These are phyloP conservation scores for Paratrypauchen microcephalus DNA, from an alignment of 2,797 vertebrate genomes.

Conservation along the genomic window DNA sequence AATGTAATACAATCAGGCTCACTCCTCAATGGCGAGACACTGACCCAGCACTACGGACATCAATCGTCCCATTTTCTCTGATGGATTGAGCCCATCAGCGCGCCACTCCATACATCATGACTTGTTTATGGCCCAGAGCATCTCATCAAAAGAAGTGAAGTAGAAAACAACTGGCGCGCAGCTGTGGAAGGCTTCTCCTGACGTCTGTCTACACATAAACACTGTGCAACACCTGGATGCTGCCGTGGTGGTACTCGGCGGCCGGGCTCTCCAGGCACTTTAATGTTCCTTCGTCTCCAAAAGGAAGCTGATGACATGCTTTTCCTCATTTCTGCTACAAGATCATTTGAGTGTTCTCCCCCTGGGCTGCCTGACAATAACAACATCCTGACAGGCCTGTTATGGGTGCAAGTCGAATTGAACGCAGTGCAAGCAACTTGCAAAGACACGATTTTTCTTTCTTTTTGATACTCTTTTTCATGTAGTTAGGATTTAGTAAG, in stretches of 20 bases:
- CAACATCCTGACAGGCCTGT: slow-evolving; percentile 65
- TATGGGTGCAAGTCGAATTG: slow-evolving; percentile 61
- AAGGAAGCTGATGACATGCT: slow-evolving; percentile 63
- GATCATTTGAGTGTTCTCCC: slow-evolving; percentile 63
- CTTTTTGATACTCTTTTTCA: slow-evolving; percentile 33
- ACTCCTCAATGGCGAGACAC: slow-evolving; percentile 76
- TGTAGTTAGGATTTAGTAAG: slow-evolving; percentile 39
- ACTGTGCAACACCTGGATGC: slow-evolving; percentile 48
- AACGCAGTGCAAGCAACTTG: slow-evolving; percentile 45
- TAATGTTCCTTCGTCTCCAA: slow-evolving; percentile 46
- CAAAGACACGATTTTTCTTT: slow-evolving; percentile 13
- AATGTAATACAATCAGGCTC: slow-evolving; percentile 75
- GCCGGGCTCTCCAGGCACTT: slow-evolving; percentile 37
- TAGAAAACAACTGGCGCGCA: slow-evolving; percentile 55
- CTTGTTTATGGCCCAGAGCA: slow-evolving; percentile 53
- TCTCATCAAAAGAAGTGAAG: slow-evolving; percentile 55
- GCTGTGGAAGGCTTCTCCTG: slow-evolving; percentile 38
- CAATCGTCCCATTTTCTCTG: slow-evolving; percentile 44
- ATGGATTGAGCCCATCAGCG: slow-evolving; percentile 54
- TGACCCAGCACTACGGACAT: slow-evolving; percentile 63
- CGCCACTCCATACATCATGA: slow-evolving; percentile 39
- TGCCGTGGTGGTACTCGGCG: slow-evolving; percentile 28
- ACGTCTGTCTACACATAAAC: slow-evolving; percentile 41
- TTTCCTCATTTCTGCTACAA: slow-evolving; percentile 57
- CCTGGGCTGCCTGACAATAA: slow-evolving; percentile 63